Conservation (phyloP, 2,888 invertebrate genomes). For the Zhuqinia jingwanae region DNA sequence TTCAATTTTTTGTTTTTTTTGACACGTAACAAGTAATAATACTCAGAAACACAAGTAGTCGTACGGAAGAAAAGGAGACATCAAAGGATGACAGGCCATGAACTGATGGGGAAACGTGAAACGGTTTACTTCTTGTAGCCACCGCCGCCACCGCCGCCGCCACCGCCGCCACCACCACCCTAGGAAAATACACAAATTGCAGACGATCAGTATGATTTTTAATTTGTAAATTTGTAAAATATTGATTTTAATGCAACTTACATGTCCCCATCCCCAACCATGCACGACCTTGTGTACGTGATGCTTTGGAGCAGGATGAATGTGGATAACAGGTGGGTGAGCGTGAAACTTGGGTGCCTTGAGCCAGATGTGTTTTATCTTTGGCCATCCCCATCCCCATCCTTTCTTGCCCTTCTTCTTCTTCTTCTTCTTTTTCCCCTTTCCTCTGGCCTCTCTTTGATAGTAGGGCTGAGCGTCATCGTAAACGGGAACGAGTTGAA, state of each 20-base stretch:
- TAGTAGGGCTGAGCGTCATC: conserved; percentile 58
- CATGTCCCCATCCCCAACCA: conserved; percentile 71
- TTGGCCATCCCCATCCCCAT: conserved; percentile 67
- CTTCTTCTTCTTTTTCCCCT: conserved; percentile 53
- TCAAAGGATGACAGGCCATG: background rate
- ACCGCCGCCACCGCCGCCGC: conserved; percentile 59
- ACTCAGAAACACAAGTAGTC: conserved; percentile 43
- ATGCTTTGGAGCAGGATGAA: conserved; percentile 64
- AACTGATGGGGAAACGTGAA: background rate
- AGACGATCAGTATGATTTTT: background rate
- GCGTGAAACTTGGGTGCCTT: conserved; percentile 67
- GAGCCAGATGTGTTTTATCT: conserved; percentile 66
- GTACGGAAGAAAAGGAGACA: conserved; percentile 32
- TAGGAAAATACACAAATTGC: background rate
- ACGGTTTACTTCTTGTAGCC: background rate
- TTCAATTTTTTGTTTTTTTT: conserved; percentile 2
- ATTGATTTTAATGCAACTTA: conserved; percentile 9
- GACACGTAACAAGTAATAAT: conserved; percentile 26
- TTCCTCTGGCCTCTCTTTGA: conserved; percentile 33
- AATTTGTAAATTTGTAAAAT: background rate
- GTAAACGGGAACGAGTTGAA: conserved; percentile 56
- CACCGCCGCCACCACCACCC: conserved; percentile 64
- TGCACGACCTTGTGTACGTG: conserved; percentile 58
- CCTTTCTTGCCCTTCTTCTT: conserved; percentile 50
- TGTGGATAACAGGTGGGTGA: conserved; percentile 64